phyloP scores from a whole-genome alignment of 1,140 invertebrate genomes.

The Lasioglossum albipes region DNA sequence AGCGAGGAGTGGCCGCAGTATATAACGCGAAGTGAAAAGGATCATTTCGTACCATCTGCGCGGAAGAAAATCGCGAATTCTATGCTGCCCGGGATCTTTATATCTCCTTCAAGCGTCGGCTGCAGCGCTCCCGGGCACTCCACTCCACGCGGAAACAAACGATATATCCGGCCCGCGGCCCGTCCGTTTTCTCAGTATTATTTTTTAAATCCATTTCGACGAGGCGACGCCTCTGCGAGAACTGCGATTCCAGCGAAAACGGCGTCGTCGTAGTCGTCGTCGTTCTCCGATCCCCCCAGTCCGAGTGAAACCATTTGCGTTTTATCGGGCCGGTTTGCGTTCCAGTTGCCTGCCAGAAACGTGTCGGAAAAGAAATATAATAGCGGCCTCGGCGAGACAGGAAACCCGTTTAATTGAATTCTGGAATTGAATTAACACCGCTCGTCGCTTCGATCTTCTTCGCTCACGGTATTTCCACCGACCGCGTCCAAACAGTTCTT shows the following conservation, averaged over 20 bases:
- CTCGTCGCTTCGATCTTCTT: constrained; percentile 19
- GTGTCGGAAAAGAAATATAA: constrained; percentile 17
- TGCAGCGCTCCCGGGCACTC: constrained; percentile 45
- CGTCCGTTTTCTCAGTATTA: constrained; percentile 36
- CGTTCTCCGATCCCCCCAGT: neutral
- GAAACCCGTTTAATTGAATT: constrained; percentile 46
- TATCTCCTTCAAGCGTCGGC: constrained; percentile 61
- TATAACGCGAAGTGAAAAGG: constrained; percentile 55
- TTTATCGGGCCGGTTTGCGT: constrained; percentile 36
- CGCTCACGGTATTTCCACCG: neutral
- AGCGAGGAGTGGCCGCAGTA: constrained; percentile 41
- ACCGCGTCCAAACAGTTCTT: neutral
- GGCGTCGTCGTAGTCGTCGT: constrained; percentile 11
- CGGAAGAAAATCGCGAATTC: constrained; percentile 59
- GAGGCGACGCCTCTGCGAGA: neutral
- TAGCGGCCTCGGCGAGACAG: constrained; percentile 9
- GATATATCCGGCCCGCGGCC: constrained; percentile 34
- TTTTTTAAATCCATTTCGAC: constrained; percentile 48
- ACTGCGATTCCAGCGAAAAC: neutral
- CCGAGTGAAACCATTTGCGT: constrained; percentile 27
- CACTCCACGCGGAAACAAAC: constrained; percentile 57
- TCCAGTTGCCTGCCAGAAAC: constrained; percentile 10
- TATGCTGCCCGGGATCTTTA: constrained; percentile 56
- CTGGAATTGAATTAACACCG: constrained; percentile 45
- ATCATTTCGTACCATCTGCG: constrained; percentile 60